A percentile compares a stretch with the other conserved stretches of the same genome.
Evolutionary conservation across 2,113 vertebrate species (phyloP).

Genomic region (Gasterosteus nipponicus): DNA sequence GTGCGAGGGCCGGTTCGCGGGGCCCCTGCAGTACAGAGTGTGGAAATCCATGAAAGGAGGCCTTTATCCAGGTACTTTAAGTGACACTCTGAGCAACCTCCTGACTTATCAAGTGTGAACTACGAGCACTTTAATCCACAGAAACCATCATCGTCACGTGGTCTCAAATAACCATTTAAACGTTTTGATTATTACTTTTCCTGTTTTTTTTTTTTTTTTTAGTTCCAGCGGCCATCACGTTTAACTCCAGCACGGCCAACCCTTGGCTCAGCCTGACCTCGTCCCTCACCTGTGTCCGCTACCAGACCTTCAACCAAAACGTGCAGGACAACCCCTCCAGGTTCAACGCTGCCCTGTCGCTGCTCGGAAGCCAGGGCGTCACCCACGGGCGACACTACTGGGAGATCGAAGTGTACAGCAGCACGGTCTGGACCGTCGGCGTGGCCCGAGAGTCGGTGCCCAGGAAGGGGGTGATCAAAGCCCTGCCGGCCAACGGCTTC

Average conservation of each 20-base stretch:
- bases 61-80: conserved; percentile 81
- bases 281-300: conserved; percentile 82
- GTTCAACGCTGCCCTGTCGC: conserved; percentile 83
- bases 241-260: conserved; percentile 84
- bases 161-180: background rate
- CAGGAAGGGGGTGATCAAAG: conserved; percentile 84
- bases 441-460: conserved; percentile 82
- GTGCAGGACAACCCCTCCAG: conserved; percentile 83
- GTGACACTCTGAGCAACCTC: background rate
- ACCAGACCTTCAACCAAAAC: conserved; percentile 81
- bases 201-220: background rate
- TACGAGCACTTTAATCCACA: background rate
- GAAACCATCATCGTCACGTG: background rate
- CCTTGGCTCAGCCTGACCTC: conserved; percentile 84
- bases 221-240: conserved; percentile 82
- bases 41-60: conserved; percentile 85
- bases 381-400: conserved; percentile 84
- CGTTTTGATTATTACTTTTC: background rate
- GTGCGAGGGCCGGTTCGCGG: conserved; percentile 83
- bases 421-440: conserved; percentile 84
- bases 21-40: conserved; percentile 83
- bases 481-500: conserved; percentile 82
- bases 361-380: conserved; percentile 83
- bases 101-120: background rate
- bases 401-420: conserved; percentile 86